Percentiles rank a stretch among this genome's conserved stretches.
These are phyloP conservation scores for Zygaena filipendulae DNA, from an alignment of 2,888 invertebrate genomes.

Conservation along the genomic window DNA sequence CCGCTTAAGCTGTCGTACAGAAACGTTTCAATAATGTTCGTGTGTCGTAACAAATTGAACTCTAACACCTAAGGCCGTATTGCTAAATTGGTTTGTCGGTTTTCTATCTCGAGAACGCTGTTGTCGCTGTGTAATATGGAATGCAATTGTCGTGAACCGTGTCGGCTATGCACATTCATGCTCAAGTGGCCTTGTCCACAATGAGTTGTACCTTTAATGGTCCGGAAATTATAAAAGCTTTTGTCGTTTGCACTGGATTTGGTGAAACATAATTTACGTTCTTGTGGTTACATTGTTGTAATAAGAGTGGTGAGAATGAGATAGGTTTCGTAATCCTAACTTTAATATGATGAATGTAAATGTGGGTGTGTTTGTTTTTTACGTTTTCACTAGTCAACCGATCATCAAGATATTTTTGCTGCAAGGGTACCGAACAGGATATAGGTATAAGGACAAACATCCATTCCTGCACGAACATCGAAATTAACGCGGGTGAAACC, in stretches of 20 bases:
- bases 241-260: slow-evolving; percentile 35
- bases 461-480: too few relatives aligned
- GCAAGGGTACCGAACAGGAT: too few relatives aligned
- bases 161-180: slow-evolving; percentile 36
- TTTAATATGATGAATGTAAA: too few relatives aligned
- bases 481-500: too few relatives aligned
- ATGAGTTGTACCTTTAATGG: slow-evolving; percentile 45
- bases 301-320: too few relatives aligned
- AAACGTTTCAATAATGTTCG: slow-evolving; percentile 27
- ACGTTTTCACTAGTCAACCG: too few relatives aligned
- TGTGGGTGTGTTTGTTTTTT: too few relatives aligned
- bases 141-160: slow-evolving; percentile 50
- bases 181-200: slow-evolving; percentile 42
- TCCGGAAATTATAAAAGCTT: slow-evolving; percentile 52
- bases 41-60: slow-evolving; percentile 32
- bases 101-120: slow-evolving; percentile 15
- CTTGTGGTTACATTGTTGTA: slow-evolving; percentile 30
- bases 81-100: slow-evolving; percentile 34
- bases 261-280: slow-evolving; percentile 29
- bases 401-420: too few relatives aligned
- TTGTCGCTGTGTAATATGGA: slow-evolving; percentile 35
- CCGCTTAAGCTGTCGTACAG: slow-evolving; percentile 47
- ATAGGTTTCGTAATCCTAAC: too few relatives aligned
- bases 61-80: slow-evolving; percentile 33
- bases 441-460: too few relatives aligned